phyloP scores from a whole-genome alignment of 64 coral and sea anemone species.

The Catalaphyllia jardinei region DNA sequence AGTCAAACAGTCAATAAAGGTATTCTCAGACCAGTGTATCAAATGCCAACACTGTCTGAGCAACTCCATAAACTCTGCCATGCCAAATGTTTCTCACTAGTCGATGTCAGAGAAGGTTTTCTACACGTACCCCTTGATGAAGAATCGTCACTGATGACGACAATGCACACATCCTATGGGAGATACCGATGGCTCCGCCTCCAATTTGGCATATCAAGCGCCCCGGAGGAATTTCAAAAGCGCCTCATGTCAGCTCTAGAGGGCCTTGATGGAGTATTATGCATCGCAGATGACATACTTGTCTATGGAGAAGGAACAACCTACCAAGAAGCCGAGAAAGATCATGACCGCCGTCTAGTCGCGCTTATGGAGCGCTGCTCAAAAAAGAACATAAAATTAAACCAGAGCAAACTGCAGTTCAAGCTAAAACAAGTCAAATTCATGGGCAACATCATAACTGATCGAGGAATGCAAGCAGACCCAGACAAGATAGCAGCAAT shows the following conservation, averaged over 20 bases:
- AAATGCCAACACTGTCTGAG: constrained; percentile 24
- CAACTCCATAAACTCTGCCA: constrained; percentile 30
- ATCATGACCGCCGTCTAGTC: constrained; percentile 33
- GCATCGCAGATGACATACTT: no score
- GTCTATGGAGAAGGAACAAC: no score
- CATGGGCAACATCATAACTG: constrained; percentile 14
- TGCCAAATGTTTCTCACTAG: constrained; percentile 17
- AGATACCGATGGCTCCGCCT: no score
- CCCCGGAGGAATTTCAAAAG: no score
- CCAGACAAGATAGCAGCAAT: constrained; percentile 21
- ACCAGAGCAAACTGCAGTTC: constrained; percentile 18
- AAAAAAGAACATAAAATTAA: constrained; percentile 36
- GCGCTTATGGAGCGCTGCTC: constrained; percentile 27
- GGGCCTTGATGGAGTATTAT: no score
- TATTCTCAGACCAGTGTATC: neutral
- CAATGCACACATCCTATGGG: constrained; percentile 14
- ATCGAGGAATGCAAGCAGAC: constrained; percentile 33
- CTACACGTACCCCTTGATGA: constrained; percentile 25
- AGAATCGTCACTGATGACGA: constrained; percentile 39
- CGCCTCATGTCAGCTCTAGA: no score
- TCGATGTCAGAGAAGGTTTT: constrained; percentile 35
- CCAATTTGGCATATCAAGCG: no score
- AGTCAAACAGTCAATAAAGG: constrained; percentile 37
- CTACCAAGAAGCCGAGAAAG: constrained; percentile 33
- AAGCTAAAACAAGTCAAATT: constrained; percentile 29